A percentile compares a stretch with the other conserved stretches of the same genome.
Conservation (phyloP, 2,888 invertebrate genomes). For the Pterobdella sp. region DNA sequence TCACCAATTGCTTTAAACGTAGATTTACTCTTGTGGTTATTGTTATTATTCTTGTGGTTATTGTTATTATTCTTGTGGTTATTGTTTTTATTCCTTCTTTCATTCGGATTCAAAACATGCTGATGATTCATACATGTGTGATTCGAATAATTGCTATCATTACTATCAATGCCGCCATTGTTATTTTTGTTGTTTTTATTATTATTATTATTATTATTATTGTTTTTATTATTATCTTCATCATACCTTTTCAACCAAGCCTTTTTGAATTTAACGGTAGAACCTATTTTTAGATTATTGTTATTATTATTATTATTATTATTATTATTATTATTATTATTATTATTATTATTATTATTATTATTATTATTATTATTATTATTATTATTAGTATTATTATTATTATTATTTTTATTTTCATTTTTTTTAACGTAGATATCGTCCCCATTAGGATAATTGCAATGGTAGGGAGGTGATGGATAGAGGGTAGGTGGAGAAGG, state of each 20-base stretch:
- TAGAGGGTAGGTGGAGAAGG: background rate
- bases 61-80: background rate
- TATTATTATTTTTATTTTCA: too few species aligned
- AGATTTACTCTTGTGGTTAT: too few species aligned
- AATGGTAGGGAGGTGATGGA: background rate
- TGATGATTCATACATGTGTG: background rate
- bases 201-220: background rate
- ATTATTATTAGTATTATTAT: too few species aligned
- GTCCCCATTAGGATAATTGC: background rate
- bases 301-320: constrained; percentile 22
- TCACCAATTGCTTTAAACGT: background rate
- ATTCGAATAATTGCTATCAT: too few species aligned
- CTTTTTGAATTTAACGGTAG: background rate
- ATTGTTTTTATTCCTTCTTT: background rate
- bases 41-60: background rate
- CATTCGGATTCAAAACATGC: background rate
- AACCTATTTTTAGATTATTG: background rate
- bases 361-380: constrained; percentile 14
- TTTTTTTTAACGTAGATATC: background rate
- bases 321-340: constrained; percentile 20
- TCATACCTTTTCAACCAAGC: background rate
- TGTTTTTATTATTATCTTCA: background rate
- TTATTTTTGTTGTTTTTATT: background rate
- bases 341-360: constrained; percentile 19
- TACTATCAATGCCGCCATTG: too few species aligned